A percentile compares a stretch with the other conserved stretches of the same genome.
These are phyloP conservation scores for Aporrectodea caliginosa DNA, from an alignment of 1,140 invertebrate genomes.

Conservation along the genomic window DNA sequence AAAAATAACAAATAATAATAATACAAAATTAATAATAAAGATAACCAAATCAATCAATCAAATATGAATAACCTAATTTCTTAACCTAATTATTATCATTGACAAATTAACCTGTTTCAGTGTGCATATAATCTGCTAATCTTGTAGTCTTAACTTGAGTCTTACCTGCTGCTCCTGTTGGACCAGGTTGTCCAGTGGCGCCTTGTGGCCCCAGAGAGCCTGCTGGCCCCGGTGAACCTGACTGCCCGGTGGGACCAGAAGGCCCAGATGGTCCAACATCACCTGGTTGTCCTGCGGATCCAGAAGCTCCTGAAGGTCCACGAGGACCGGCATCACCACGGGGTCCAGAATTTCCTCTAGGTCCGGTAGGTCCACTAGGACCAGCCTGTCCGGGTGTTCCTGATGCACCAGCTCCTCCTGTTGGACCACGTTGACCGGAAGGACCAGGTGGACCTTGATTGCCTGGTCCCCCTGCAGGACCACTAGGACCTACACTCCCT, in stretches of 20 bases:
- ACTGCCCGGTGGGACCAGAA: neutral
- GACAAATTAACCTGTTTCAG: too few species aligned
- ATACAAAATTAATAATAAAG: too few species aligned
- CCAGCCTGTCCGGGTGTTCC: conserved; percentile 26
- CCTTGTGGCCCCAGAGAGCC: conserved; percentile 1
- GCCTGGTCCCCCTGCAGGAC: neutral
- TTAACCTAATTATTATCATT: too few species aligned
- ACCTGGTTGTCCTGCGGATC: conserved; percentile 6
- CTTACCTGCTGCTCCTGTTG: neutral
- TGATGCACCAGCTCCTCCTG: conserved; percentile 34
- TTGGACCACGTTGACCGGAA: conserved; percentile 16
- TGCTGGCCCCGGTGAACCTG: conserved; percentile 6
- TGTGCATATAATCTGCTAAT: too few species aligned
- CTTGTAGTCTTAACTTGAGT: too few species aligned
- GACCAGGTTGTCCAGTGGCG: neutral
- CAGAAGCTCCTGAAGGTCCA: neutral
- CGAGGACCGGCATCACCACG: neutral
- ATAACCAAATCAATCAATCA: too few species aligned
- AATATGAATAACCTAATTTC: too few species aligned
- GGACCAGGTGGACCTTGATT: neutral
- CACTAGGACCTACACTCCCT: neutral
- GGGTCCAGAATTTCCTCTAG: conserved; percentile 15
- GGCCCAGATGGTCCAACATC: neutral
- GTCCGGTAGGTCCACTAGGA: conserved; percentile 23
- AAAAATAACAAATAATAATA: too few species aligned